Percentiles rank a stretch among this genome's conserved stretches.
Conservation (phyloP, 2,113 vertebrate species). For the Sula dactylatra region DNA sequence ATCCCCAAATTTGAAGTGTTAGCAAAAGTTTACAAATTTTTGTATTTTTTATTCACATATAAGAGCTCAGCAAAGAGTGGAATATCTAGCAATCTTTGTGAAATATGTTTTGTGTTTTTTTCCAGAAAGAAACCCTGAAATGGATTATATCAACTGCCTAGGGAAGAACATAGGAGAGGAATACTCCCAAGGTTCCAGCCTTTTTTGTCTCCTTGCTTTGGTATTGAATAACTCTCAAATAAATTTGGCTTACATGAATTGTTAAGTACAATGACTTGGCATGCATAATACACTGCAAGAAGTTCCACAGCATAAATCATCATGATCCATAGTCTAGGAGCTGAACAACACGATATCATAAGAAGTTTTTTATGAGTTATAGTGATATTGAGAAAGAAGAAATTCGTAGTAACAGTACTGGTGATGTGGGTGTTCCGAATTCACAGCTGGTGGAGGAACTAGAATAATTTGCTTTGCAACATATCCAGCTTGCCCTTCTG, state of each 20-base stretch:
- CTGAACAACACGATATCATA: background rate
- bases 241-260: background rate
- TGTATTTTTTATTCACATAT: background rate
- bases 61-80: background rate
- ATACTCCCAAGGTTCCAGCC: background rate
- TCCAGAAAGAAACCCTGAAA: background rate
- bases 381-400: background rate
- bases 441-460: background rate
- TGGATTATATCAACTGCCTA: background rate
- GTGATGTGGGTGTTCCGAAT: background rate
- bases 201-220: background rate
- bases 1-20: background rate
- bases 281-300: background rate
- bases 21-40: background rate
- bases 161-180: background rate
- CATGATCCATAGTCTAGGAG: background rate
- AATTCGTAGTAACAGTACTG: background rate
- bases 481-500: background rate
- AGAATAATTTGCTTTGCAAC: background rate
- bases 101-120: background rate
- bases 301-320: background rate
- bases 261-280: background rate
- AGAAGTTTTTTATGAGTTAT: background rate
- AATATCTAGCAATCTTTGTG: background rate
- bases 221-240: background rate